These are phyloP conservation scores for Heliangelus exortis DNA, from an alignment of 2,797 vertebrate species.

Conservation along the genomic window DNA sequence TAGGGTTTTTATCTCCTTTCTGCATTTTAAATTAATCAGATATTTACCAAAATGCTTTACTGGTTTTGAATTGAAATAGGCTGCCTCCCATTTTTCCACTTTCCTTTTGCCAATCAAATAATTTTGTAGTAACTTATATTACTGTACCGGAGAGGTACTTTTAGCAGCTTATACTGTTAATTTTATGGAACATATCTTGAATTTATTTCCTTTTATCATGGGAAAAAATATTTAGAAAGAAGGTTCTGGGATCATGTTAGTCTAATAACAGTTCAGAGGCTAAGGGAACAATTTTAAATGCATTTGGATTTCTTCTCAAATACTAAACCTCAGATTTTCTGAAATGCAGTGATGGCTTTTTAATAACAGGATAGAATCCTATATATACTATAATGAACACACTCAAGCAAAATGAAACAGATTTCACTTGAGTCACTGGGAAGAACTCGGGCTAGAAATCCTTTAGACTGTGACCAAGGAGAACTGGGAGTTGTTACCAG, in stretches of 20 bases:
- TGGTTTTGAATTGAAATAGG: background rate
- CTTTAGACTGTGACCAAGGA: background rate
- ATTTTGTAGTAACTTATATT: background rate
- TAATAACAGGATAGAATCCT: background rate
- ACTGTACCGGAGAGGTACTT: background rate
- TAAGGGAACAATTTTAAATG: background rate
- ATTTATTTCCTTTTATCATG: background rate
- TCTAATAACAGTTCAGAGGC: background rate
- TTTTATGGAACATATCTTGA: background rate
- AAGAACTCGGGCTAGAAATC: background rate
- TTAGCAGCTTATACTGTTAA: background rate
- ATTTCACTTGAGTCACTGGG: background rate
- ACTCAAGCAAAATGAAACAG: background rate
- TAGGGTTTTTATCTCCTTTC: slow-evolving; percentile 11
- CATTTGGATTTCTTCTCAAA: background rate
- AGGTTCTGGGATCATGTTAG: background rate
- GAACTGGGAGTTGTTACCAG: background rate
- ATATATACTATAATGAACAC: background rate
- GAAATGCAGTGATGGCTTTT: background rate
- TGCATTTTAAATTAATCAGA: slow-evolving; percentile 38
- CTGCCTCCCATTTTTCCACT: background rate
- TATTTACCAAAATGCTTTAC: slow-evolving; percentile 34
- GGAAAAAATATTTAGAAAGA: background rate
- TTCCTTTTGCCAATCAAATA: background rate
- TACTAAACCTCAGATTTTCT: background rate